These are phyloP conservation scores for Pangasius djambal DNA, from an alignment of 2,797 vertebrate genomes.

Conservation along the genomic window DNA sequence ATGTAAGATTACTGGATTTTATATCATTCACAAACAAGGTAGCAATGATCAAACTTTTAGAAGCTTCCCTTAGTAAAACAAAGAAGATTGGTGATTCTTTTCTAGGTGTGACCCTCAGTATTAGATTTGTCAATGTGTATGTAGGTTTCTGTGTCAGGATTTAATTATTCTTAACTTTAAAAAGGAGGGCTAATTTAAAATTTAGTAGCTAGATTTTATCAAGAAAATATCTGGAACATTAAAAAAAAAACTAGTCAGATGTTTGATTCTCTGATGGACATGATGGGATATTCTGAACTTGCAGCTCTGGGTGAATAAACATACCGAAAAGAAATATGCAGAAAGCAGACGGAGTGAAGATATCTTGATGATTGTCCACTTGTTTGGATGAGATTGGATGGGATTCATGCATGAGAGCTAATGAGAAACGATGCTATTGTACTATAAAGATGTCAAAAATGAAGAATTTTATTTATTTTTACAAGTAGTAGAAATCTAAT, in stretches of 20 bases:
- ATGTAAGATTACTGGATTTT: conserved; percentile 29
- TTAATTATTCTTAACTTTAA: conserved; percentile 18
- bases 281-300: conserved; percentile 20
- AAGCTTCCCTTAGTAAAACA: conserved; percentile 46
- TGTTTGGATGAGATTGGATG: background rate
- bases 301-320: conserved; percentile 10
- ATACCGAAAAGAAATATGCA: conserved; percentile 3
- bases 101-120: conserved; percentile 52
- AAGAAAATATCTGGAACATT: background rate
- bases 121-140: conserved; percentile 61
- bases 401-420: conserved; percentile 10
- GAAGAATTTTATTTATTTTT: conserved; percentile 45
- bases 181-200: conserved; percentile 50
- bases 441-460: conserved; percentile 46
- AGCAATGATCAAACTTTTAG: conserved; percentile 44
- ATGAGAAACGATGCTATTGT: conserved; percentile 19
- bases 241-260: background rate
- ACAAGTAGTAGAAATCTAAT: conserved; percentile 40
- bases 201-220: conserved; percentile 35
- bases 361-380: conserved; percentile 12
- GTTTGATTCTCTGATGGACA: conserved; percentile 12
- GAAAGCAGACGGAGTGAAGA: background rate
- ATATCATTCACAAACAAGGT: conserved; percentile 32
- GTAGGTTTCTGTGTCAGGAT: conserved; percentile 29
- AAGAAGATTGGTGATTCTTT: conserved; percentile 43